These are phyloP conservation scores for Ctenicera cuprea DNA, from an alignment of 2,888 invertebrate species.

Conservation along the genomic window DNA sequence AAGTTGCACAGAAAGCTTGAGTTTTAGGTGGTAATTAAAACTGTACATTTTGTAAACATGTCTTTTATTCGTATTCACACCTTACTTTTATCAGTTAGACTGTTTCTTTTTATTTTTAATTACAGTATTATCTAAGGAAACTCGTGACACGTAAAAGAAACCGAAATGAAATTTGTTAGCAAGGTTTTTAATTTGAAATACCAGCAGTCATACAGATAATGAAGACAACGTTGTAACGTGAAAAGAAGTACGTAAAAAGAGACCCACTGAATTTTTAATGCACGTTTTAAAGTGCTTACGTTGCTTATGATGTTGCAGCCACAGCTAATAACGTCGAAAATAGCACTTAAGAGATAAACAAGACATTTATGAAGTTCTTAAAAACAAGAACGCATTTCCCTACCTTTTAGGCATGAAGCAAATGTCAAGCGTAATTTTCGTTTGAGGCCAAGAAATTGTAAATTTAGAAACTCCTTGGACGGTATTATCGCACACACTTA, in stretches of 20 bases:
- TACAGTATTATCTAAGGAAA: no score
- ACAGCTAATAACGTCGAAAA: conserved; percentile 10
- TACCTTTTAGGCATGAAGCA: not conserved
- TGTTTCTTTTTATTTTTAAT: no score
- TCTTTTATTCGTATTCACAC: no score
- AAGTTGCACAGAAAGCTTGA: no score
- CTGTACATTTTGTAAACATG: no score
- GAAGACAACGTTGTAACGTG: not conserved
- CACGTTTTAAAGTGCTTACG: conserved; percentile 9
- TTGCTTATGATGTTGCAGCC: conserved; percentile 5
- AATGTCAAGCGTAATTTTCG: not conserved
- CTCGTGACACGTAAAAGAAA: no score
- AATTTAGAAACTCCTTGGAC: not conserved
- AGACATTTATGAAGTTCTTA: conserved; percentile 11
- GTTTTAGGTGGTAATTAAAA: no score
- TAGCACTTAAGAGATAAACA: conserved; percentile 5
- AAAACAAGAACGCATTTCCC: not conserved
- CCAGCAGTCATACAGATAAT: not conserved
- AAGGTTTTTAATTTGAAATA: not conserved
- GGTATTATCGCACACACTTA: not conserved
- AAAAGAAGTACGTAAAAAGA: not conserved
- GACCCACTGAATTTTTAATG: conserved; percentile 8
- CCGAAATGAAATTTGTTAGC: not conserved
- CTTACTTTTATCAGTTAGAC: no score
- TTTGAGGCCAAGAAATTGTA: not conserved